A percentile compares a stretch with the other conserved stretches of the same genome.
Evolutionary conservation across 2,888 invertebrate species (phyloP).

Genomic region (Chloroclystis v-ata): DNA sequence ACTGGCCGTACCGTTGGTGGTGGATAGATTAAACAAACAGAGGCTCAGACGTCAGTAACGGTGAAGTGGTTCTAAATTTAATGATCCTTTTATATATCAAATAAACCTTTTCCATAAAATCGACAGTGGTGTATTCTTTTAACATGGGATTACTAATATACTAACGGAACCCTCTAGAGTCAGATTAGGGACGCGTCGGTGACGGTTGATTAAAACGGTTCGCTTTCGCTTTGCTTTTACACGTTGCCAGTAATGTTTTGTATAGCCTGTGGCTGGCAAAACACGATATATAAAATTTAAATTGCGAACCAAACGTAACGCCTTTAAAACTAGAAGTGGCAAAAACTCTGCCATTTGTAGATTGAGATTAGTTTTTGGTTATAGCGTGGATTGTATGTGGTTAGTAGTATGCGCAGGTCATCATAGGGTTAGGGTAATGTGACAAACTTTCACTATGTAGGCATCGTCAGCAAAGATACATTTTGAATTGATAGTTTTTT

Average conservation of each 20-base stretch:
- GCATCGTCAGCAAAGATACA: no score
- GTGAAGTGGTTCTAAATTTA: conserved; percentile 72
- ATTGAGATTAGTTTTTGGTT: no score
- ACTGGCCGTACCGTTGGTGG: conserved; percentile 62
- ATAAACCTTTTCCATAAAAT: conserved; percentile 77
- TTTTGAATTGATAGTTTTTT: no score
- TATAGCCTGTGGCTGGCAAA: no score
- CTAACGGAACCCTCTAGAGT: conserved; percentile 50
- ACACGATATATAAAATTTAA: no score
- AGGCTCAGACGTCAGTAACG: conserved; percentile 36
- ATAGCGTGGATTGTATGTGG: no score
- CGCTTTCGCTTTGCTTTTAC: conserved; percentile 46
- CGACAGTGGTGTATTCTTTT: conserved; percentile 76
- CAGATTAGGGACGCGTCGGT: conserved; percentile 48
- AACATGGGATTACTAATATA: conserved; percentile 76
- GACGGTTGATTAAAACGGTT: conserved; percentile 46
- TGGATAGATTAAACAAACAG: conserved; percentile 37
- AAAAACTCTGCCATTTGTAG: no score
- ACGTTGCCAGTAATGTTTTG: conserved; percentile 10
- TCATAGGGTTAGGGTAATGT: no score
- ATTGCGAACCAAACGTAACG: no score
- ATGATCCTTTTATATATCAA: conserved; percentile 71
- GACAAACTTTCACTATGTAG: no score
- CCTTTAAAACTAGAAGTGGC: no score
- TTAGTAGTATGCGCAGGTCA: no score